Percentiles rank a stretch among this genome's conserved stretches.
Conservation (phyloP, 2,888 invertebrate genomes). For the Ornithoptera alexandrae region DNA sequence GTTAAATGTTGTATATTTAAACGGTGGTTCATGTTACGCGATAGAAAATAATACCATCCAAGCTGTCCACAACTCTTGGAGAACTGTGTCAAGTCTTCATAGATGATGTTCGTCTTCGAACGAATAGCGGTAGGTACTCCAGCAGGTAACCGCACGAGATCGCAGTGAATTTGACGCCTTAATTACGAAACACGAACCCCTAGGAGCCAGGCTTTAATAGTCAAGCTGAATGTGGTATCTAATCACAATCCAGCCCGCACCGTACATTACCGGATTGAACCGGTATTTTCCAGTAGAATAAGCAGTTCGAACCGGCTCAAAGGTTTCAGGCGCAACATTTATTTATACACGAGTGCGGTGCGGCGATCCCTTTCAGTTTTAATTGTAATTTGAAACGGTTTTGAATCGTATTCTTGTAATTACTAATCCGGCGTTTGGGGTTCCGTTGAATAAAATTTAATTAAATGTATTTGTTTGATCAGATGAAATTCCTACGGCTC, state of each 20-base stretch:
- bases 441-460: background rate
- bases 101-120: no score
- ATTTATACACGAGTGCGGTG: constrained; percentile 20
- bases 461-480: background rate
- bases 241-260: constrained; percentile 27
- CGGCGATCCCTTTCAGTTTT: constrained; percentile 19
- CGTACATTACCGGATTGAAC: constrained; percentile 49
- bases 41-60: no score
- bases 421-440: background rate
- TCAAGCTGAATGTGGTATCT: constrained; percentile 1
- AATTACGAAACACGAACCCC: background rate
- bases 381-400: background rate
- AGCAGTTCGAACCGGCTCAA: constrained; percentile 26
- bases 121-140: no score
- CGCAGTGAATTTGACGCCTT: background rate
- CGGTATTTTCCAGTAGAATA: constrained; percentile 49
- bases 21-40: no score
- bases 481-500: background rate
- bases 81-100: no score
- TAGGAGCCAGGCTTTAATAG: background rate
- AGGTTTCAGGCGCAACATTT: constrained; percentile 19
- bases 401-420: background rate
- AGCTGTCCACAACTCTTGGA: no score
- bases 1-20: no score
- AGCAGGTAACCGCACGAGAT: background rate